Evolutionary conservation across 2,797 vertebrate species (phyloP), one percentile per base, ranked within the genome.

Genomic region (Danionella dracula): DNA sequence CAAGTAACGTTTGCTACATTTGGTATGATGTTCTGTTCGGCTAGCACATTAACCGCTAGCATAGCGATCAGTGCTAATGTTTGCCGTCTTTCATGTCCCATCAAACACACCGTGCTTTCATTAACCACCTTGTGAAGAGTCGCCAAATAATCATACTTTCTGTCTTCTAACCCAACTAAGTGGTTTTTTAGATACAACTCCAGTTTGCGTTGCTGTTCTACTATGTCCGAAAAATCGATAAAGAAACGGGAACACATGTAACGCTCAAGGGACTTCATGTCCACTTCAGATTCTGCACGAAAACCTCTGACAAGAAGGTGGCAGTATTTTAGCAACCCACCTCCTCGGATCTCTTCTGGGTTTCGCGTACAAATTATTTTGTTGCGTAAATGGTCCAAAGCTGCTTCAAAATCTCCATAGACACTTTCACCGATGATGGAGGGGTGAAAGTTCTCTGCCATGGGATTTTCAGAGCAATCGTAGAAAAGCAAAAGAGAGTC

Each of bases 181-280:
- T 99, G 97, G 89, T 99, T 99, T 82, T 99, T 96, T 81, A 99
- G 92, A 87, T 99, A 99, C 72, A 94, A 95, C 88, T 99, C 95
- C 88, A 99, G 91, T 87, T 99, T 99, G 68, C 96, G 90, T 81
- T 94, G 96, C 87, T 99, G 96, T 73, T 99, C 96, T 11, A 91
- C 89, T 27, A 99, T 98, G 81, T 99, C 96, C 9, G 96, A 90
- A 86, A 99, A 99, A 90, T 99, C 96, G 74, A 99, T 99, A 86
- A 99, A 99, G 87, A 99, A 99, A 70, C 96, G 92, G 0, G 97
- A 99, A 79, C 97, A 99, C 97, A 99, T 98, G 82, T 99, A 99
- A 76, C 95, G 94, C 89, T 99, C 95, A 66, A 98, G 90, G 55
- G 93, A 94, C 87, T 99, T 99, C 90, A 99, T 99, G 82, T 98